Conservation (phyloP, 2,888 invertebrate genomes). For the Euclidia mi region DNA sequence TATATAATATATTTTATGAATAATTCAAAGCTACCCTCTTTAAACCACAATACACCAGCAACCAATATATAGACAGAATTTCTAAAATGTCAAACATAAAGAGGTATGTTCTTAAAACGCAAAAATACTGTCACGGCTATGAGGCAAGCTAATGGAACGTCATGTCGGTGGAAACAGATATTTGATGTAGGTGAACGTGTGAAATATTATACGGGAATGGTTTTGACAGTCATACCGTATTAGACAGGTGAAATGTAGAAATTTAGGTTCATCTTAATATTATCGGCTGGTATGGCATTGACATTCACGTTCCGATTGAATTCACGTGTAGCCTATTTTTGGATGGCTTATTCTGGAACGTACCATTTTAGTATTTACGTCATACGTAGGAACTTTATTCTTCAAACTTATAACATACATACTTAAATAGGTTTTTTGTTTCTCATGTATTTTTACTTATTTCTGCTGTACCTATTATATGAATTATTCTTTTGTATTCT, state of each 20-base stretch:
- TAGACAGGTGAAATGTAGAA: constrained; percentile 23
- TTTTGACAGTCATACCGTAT: constrained; percentile 50
- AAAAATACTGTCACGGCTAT: constrained; percentile 33
- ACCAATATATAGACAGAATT: constrained; percentile 1
- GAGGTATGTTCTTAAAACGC: constrained; percentile 22
- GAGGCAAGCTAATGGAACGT: constrained; percentile 58
- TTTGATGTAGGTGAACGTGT: constrained; percentile 63
- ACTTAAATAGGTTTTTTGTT: too few relatives aligned
- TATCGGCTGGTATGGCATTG: constrained; percentile 7
- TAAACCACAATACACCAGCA: neutral
- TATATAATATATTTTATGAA: too few relatives aligned
- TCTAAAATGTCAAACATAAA: constrained; percentile 14
- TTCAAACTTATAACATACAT: too few relatives aligned
- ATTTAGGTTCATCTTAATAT: constrained; percentile 21
- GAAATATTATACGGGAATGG: constrained; percentile 64
- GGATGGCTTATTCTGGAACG: neutral
- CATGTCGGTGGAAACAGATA: constrained; percentile 54
- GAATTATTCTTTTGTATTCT: too few relatives aligned
- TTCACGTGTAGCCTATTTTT: neutral
- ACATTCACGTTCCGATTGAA: constrained; percentile 1
- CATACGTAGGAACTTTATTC: too few relatives aligned
- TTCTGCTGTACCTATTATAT: too few relatives aligned
- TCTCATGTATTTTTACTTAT: too few relatives aligned
- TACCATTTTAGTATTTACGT: too few relatives aligned
- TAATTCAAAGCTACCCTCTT: too few relatives aligned